Evolutionary conservation across 2,113 vertebrate genomes (phyloP).

Genomic region (Ahaetulla prasina): DNA sequence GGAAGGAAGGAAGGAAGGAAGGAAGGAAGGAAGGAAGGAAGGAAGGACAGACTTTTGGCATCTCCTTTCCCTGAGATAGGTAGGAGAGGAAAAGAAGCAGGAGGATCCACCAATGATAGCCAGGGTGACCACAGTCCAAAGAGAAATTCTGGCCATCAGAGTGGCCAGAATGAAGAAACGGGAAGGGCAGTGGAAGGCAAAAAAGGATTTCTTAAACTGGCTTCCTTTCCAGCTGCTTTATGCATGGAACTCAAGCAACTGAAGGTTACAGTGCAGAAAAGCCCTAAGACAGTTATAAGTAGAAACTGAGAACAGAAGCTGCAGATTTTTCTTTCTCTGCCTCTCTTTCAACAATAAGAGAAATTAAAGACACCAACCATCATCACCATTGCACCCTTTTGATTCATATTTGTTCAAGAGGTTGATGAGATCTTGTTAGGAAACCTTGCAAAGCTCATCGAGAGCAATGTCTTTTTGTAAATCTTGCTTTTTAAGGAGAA

Average conservation of each 20-base stretch:
- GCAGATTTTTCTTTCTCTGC: neutral
- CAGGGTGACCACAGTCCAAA: neutral
- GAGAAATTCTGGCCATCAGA: neutral
- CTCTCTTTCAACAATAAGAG: neutral
- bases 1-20: too few species aligned
- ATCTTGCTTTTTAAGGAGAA: neutral
- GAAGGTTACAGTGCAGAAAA: neutral
- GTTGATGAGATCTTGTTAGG: neutral
- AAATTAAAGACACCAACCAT: neutral
- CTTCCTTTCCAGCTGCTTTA: neutral
- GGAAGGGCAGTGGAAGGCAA: neutral
- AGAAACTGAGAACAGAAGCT: neutral
- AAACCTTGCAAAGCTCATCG: neutral
- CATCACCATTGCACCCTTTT: neutral
- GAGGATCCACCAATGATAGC: neutral
- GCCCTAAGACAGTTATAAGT: neutral
- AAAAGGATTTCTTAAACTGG: neutral
- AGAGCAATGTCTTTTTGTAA: neutral
- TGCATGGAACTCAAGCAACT: neutral
- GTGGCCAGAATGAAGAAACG: neutral
- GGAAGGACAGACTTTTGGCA: neutral
- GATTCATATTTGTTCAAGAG: neutral
- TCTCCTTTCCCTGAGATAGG: neutral
- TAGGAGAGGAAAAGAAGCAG: neutral
- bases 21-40: neutral